phyloP scores from a whole-genome alignment of 2,888 invertebrate species.

The Torymus aiolomorphi region DNA sequence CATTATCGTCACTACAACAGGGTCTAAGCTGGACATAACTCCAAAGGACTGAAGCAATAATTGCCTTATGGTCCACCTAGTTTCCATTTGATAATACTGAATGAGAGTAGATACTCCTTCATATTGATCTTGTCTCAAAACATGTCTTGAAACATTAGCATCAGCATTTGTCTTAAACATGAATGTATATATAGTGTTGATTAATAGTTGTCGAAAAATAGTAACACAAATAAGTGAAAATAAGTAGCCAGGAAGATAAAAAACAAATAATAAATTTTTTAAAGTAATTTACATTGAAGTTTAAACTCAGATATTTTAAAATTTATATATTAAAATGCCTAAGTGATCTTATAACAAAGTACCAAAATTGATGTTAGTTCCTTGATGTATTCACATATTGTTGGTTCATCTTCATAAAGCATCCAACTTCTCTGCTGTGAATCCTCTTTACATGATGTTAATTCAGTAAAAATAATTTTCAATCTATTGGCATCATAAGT shows the following conservation, averaged over 20 bases:
- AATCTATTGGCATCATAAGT: conserved; percentile 91
- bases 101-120: conserved; percentile 89
- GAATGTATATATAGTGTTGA: conserved; percentile 63
- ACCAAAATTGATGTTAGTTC: conserved; percentile 91
- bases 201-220: too few species aligned
- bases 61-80: conserved; percentile 89
- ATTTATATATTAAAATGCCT: too few species aligned
- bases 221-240: too few species aligned
- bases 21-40: conserved; percentile 90
- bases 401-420: conserved; percentile 93
- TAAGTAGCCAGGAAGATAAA: too few species aligned
- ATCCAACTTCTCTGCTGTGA: conserved; percentile 97
- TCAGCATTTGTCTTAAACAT: conserved; percentile 89
- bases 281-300: too few species aligned
- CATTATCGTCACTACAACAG: conserved; percentile 87
- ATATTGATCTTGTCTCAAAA: conserved; percentile 89
- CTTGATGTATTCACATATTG: conserved; percentile 89
- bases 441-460: conserved; percentile 94
- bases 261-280: too few species aligned
- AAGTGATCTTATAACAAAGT: conserved; percentile 52
- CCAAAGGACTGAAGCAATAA: conserved; percentile 90
- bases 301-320: too few species aligned
- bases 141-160: conserved; percentile 89
- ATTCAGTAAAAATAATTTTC: conserved; percentile 87
- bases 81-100: conserved; percentile 97